phyloP scores from a whole-genome alignment of 1,140 invertebrate species.

The Bombus huntii region DNA sequence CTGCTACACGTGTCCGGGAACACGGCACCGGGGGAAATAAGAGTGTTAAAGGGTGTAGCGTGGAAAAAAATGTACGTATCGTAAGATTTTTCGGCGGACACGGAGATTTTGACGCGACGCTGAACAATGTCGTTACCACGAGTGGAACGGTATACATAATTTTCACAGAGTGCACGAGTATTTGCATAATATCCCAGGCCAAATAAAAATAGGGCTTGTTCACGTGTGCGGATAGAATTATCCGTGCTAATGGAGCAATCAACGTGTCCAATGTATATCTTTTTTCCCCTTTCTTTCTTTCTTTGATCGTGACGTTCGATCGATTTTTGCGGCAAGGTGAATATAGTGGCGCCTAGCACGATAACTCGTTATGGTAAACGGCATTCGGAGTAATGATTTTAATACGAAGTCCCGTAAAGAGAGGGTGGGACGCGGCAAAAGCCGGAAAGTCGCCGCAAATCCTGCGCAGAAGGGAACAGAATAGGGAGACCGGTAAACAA shows the following conservation, averaged over 20 bases:
- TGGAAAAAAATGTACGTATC: constrained; percentile 57
- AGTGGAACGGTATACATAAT: constrained; percentile 36
- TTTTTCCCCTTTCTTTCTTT: not conserved
- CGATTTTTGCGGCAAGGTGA: not conserved
- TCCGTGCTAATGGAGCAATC: not conserved
- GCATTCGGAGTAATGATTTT: constrained; percentile 64
- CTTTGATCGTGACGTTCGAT: not conserved
- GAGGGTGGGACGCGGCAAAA: constrained; percentile 74
- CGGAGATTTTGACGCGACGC: constrained; percentile 47
- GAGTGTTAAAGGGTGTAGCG: constrained; percentile 62
- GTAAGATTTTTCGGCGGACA: constrained; percentile 57
- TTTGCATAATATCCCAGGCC: constrained; percentile 39
- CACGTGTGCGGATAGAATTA: not conserved
- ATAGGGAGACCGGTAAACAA: constrained; percentile 81
- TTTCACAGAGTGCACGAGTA: constrained; percentile 2
- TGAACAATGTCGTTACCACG: constrained; percentile 40
- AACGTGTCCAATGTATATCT: not conserved
- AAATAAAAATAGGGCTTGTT: not conserved
- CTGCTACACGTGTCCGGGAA: constrained; percentile 59
- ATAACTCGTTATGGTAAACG: constrained; percentile 50
- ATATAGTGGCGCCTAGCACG: not conserved
- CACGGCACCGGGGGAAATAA: constrained; percentile 69
- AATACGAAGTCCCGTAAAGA: constrained; percentile 62
- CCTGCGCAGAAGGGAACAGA: constrained; percentile 76
- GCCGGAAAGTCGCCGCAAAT: constrained; percentile 81